Evolutionary conservation across 2,797 vertebrate genomes (phyloP).

Genomic region (Chiroxiphia lanceolata): DNA sequence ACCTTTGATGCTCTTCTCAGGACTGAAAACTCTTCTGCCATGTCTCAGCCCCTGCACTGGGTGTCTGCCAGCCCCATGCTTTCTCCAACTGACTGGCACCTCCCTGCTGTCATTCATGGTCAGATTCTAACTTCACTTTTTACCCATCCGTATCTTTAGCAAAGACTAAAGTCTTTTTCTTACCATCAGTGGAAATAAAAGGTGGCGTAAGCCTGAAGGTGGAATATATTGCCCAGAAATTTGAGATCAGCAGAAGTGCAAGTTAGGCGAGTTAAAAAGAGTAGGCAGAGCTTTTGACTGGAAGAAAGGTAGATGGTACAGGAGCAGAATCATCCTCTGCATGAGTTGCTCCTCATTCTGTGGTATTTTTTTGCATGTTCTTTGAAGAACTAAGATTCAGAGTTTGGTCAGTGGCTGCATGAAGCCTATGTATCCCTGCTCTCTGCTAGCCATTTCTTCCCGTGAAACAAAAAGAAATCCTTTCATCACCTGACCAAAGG

Average conservation of each 20-base stretch:
- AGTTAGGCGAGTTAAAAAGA: background rate
- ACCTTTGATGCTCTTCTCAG: background rate
- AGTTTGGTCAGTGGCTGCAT: background rate
- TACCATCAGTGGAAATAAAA: background rate
- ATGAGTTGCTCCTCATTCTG: background rate
- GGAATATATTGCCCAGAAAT: background rate
- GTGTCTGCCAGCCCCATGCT: background rate
- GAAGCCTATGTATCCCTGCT: background rate
- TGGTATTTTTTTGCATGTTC: background rate
- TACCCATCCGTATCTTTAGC: background rate
- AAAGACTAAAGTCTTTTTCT: background rate
- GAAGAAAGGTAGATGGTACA: background rate
- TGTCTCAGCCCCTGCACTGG: rapidly evolving
- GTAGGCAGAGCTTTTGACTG: background rate
- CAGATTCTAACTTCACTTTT: background rate
- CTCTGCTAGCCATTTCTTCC: background rate
- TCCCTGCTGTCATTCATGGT: background rate
- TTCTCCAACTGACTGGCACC: background rate
- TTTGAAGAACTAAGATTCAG: background rate
- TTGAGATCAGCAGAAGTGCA: background rate
- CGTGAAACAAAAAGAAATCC: background rate
- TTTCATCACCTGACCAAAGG: background rate
- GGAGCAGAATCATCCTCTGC: background rate
- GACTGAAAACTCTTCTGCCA: background rate
- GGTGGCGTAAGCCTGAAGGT: background rate